Evolutionary conservation across 2,888 invertebrate genomes (phyloP), one percentile per base, ranked within the genome.

Genomic region (Pantelozetes paolii): DNA sequence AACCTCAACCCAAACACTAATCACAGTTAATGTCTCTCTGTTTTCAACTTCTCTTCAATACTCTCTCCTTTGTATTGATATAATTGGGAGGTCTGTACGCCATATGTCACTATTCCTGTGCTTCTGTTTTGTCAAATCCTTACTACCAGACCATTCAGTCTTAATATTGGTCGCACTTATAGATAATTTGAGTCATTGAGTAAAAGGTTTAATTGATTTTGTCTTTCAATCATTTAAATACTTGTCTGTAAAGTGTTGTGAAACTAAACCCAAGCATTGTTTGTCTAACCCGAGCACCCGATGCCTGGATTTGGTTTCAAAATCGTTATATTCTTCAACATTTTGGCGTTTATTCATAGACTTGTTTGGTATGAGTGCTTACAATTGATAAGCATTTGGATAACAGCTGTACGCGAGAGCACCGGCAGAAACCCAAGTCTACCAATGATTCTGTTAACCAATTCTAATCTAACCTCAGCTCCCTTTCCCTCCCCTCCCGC

Each of bases 341-440:
- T 28, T 59, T 50, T 20, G n/a, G n/a, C 20, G 18, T 8, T 11
- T 18, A 23, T 59, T 59, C 26, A 45, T 11, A 45, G 45, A 15
- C 2, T 18, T 9, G 45, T 9, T 13, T 18, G 18, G 20, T n/a
- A n/a, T 2, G 15, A 20, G 50, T 8, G 50, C 11, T 36, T 36
- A 5, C 50, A 28, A 3, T 9, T 15, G 26, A 28, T 15, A 15
- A 15, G 30, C 59, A 59, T 59, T 59, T 59, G 59, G 59, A 59
- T 59, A 59, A 59, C 59, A 59, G 20, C 59, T 59, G 59, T 59
- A 28, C 23, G 59, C 32, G 59, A 32, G 59, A 28, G 30, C 59
- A 59, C 28, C 13, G 30, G n/a, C 3, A 59, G 28, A 59, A 28
- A 50, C 50, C 50, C 5, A 36, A 36, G 11, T 5, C 36, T 8